Conservation (phyloP, 2,888 invertebrate species). For the Ophion ellenae region DNA sequence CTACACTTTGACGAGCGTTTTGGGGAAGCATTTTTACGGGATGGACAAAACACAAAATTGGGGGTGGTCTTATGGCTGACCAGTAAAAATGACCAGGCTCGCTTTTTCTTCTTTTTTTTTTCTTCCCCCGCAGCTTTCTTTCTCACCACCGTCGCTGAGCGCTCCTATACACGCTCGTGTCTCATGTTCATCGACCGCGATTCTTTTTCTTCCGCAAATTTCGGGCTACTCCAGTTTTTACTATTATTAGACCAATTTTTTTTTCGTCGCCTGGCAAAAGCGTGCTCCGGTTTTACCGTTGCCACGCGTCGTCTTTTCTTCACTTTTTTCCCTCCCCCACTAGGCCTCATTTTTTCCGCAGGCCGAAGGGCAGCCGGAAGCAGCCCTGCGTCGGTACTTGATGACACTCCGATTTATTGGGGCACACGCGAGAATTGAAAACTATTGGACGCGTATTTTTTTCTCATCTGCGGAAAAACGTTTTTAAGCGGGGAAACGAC, state of each 20-base stretch:
- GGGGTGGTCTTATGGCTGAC: slow-evolving; percentile 22
- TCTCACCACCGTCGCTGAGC: slow-evolving; percentile 52
- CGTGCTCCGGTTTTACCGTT: slow-evolving; percentile 71
- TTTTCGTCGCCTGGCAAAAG: slow-evolving; percentile 70
- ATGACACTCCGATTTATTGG: slow-evolving; percentile 75
- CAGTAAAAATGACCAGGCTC: slow-evolving; percentile 48
- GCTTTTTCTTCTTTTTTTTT: slow-evolving; percentile 45
- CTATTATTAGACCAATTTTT: slow-evolving; percentile 82
- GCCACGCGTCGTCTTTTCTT: slow-evolving; percentile 68
- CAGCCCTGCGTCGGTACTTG: slow-evolving; percentile 62
- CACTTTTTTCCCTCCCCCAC: slow-evolving; percentile 6
- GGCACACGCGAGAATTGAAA: slow-evolving; percentile 44
- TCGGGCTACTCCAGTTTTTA: slow-evolving; percentile 79
- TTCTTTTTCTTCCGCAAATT: slow-evolving; percentile 67
- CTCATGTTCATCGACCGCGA: slow-evolving; percentile 56
- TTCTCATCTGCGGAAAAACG: too few relatives aligned
- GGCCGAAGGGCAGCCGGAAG: slow-evolving; percentile 58
- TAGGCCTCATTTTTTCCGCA: slow-evolving; percentile 23
- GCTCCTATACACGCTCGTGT: slow-evolving; percentile 24
- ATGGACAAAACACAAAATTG: slow-evolving; percentile 36
- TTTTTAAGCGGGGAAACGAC: too few relatives aligned
- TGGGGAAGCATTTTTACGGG: slow-evolving; percentile 43
- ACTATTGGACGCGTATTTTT: too few relatives aligned
- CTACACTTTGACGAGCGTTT: slow-evolving; percentile 30
- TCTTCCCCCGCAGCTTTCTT: slow-evolving; percentile 51